phyloP scores from a whole-genome alignment of 2,888 invertebrate genomes.

The Drosophila infuscata region DNA sequence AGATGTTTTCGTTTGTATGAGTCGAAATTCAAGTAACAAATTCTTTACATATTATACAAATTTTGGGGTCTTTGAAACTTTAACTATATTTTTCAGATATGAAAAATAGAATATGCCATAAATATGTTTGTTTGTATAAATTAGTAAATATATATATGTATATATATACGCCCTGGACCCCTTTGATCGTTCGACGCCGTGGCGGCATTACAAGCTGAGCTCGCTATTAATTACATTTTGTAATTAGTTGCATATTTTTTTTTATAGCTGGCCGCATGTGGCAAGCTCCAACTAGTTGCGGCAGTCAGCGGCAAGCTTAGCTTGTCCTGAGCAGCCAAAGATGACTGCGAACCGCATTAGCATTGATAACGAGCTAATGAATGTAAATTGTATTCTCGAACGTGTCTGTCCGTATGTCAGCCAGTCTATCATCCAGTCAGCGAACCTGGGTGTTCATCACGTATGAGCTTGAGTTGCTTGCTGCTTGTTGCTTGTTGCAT shows the following conservation, averaged over 20 bases:
- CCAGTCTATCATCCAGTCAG: slow-evolving; percentile 28
- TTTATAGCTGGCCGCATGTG: slow-evolving; percentile 57
- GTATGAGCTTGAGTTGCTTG: slow-evolving; percentile 39
- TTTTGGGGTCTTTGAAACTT: not conserved
- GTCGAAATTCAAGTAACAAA: no score
- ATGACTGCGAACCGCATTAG: slow-evolving; percentile 67
- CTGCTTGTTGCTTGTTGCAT: slow-evolving; percentile 28
- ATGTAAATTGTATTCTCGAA: slow-evolving; percentile 82
- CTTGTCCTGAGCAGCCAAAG: slow-evolving; percentile 43
- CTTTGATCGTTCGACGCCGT: slow-evolving; percentile 41
- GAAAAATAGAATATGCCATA: not conserved
- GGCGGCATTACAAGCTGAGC: slow-evolving; percentile 62
- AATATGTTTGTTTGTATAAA: not conserved
- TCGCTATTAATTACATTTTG: slow-evolving; percentile 81
- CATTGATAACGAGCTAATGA: slow-evolving; percentile 84
- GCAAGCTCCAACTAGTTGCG: slow-evolving; percentile 21
- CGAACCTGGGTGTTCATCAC: slow-evolving; percentile 38
- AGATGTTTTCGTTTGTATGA: no score
- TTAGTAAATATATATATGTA: not conserved
- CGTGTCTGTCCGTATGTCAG: slow-evolving; percentile 27
- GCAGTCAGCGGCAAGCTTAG: slow-evolving; percentile 22
- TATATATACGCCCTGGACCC: slow-evolving; percentile 4
- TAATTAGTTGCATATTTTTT: slow-evolving; percentile 80
- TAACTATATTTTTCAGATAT: not conserved
- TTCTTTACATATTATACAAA: not conserved